phyloP scores from a whole-genome alignment of 2,113 vertebrate genomes.

The Lathamus discolor region DNA sequence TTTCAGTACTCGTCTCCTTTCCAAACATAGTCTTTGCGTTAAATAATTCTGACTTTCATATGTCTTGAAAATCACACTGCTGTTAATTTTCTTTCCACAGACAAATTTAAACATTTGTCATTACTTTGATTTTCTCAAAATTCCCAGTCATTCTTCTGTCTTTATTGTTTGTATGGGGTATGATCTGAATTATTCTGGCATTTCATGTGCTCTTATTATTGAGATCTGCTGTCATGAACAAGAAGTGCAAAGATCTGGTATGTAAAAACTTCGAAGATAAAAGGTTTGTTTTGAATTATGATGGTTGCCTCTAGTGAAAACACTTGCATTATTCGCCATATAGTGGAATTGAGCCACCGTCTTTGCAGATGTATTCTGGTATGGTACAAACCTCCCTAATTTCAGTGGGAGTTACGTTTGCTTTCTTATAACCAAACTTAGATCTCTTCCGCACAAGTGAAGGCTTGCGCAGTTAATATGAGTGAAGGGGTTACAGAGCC shows the following conservation, averaged over 20 bases:
- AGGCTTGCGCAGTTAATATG: background rate
- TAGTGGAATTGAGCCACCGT: background rate
- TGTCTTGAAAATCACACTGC: background rate
- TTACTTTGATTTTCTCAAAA: background rate
- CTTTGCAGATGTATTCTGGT: background rate
- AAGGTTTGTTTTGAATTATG: background rate
- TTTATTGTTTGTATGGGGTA: background rate
- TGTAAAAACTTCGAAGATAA: background rate
- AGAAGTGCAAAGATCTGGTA: background rate
- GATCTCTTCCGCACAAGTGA: background rate
- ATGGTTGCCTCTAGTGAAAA: background rate
- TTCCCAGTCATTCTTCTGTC: background rate
- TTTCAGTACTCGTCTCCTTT: background rate
- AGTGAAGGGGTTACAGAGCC: background rate
- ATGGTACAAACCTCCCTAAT: background rate
- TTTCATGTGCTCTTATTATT: background rate
- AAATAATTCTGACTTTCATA: conserved; percentile 32
- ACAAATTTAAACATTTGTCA: background rate
- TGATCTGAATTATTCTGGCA: background rate
- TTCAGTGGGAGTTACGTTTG: background rate
- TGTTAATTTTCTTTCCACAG: background rate
- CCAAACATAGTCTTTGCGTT: background rate
- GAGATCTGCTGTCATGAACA: background rate
- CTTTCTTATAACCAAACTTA: background rate
- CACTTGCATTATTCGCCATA: background rate